A percentile compares a stretch with the other conserved stretches of the same genome.
These are phyloP conservation scores for Drosophila bipectinata DNA, from an alignment of 1,140 invertebrate genomes.

Conservation along the genomic window DNA sequence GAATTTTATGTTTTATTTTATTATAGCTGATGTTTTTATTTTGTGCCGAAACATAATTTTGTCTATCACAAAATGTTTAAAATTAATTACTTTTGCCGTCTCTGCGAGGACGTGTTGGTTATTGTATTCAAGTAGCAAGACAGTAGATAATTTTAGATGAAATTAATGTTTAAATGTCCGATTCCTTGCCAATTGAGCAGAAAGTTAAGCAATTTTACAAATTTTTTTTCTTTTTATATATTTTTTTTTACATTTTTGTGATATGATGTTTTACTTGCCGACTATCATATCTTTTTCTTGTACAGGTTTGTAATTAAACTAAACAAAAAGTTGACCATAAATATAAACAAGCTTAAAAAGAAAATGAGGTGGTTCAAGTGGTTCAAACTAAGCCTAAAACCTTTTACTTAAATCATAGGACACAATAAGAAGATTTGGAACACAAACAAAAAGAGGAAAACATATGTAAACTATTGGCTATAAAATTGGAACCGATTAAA, in stretches of 20 bases:
- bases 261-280: conserved; percentile 53
- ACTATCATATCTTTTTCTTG: conserved; percentile 21
- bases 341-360: conserved; percentile 70
- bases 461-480: conserved; percentile 36
- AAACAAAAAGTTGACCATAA: conserved; percentile 61
- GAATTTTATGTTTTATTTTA: conserved; percentile 59
- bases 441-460: conserved; percentile 33
- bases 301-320: conserved; percentile 30
- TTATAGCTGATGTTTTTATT: conserved; percentile 33
- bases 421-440: conserved; percentile 31
- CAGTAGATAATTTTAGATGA: conserved; percentile 20
- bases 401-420: conserved; percentile 52
- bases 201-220: conserved; percentile 31
- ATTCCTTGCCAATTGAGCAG: conserved; percentile 41
- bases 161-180: conserved; percentile 17
- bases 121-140: conserved; percentile 32
- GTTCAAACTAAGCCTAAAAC: conserved; percentile 67
- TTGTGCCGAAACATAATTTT: conserved; percentile 78
- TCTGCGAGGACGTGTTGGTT: conserved; percentile 52
- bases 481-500: conserved; percentile 37
- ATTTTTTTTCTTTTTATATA: conserved; percentile 27
- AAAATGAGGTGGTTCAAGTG: conserved; percentile 80
- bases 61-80: conserved; percentile 83
- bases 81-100: conserved; percentile 68
- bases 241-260: conserved; percentile 46